A percentile compares a stretch with the other conserved stretches of the same genome.
phyloP scores from a whole-genome alignment of 2,113 vertebrate species.

The Xiphias gladius region DNA sequence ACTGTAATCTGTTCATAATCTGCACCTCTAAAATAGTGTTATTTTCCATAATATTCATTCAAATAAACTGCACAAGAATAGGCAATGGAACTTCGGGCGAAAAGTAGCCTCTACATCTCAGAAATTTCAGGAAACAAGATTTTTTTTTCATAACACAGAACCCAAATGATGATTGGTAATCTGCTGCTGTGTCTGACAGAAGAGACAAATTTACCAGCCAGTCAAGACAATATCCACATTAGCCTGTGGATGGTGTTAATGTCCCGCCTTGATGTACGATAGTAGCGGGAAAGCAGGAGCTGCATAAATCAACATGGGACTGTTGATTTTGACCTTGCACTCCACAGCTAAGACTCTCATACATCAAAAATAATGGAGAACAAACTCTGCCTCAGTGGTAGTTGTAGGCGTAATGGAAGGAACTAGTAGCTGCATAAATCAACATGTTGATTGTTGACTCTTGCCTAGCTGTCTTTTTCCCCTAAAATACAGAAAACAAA shows the following conservation, averaged over 20 bases:
- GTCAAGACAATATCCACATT: slow-evolving; percentile 34
- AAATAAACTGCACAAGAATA: not conserved
- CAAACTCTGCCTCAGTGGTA: slow-evolving; percentile 75
- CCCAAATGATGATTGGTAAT: slow-evolving; percentile 9
- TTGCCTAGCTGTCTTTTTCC: slow-evolving; percentile 64
- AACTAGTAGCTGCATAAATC: slow-evolving; percentile 81
- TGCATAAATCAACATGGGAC: slow-evolving; percentile 73
- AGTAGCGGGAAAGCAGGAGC: slow-evolving; percentile 61
- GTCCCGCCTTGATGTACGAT: slow-evolving; percentile 69
- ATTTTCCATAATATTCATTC: not conserved
- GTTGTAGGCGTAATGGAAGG: slow-evolving; percentile 80
- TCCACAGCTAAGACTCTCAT: slow-evolving; percentile 63
- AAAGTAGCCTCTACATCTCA: not conserved
- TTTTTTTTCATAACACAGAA: not conserved
- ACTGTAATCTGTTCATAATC: not conserved
- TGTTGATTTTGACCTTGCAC: slow-evolving; percentile 76
- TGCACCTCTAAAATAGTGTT: not conserved
- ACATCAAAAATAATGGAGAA: slow-evolving; percentile 79
- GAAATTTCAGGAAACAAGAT: not conserved
- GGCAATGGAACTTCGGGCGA: not conserved
- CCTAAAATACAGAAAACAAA: slow-evolving; percentile 78
- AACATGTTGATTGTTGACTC: slow-evolving; percentile 81
- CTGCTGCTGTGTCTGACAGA: slow-evolving; percentile 27
- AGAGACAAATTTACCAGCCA: slow-evolving; percentile 48
- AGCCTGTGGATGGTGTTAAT: slow-evolving; percentile 56